Conservation (phyloP, 2,888 invertebrate genomes). For the Parnassius smintheus region DNA sequence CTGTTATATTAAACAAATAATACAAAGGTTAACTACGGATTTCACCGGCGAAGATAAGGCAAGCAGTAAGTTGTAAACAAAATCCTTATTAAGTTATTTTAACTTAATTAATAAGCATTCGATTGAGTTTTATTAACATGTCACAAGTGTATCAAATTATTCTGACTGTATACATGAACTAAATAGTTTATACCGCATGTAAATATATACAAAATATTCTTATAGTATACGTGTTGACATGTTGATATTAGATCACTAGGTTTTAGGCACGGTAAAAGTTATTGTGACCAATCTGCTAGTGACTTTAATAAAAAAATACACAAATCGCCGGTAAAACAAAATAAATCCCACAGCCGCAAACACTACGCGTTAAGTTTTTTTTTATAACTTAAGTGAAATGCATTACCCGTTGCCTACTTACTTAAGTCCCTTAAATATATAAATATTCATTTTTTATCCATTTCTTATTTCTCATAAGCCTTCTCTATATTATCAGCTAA, state of each 20-base stretch:
- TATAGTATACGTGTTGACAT: background rate
- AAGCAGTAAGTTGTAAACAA: background rate
- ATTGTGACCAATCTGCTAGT: background rate
- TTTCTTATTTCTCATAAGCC: constrained; percentile 9
- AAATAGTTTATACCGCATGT: constrained; percentile 7
- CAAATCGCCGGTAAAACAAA: constrained; percentile 32
- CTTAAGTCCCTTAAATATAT: constrained; percentile 34
- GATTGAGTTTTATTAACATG: background rate
- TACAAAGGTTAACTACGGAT: constrained; percentile 12
- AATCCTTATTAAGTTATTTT: background rate
- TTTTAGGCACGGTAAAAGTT: background rate
- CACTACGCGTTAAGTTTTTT: constrained; percentile 32
- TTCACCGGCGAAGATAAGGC: constrained; percentile 20
- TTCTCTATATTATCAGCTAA: constrained; percentile 14
- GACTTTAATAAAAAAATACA: background rate
- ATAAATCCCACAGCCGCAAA: constrained; percentile 45
- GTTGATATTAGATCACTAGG: background rate
- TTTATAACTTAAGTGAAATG: constrained; percentile 46
- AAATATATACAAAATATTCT: constrained; percentile 10
- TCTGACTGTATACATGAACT: constrained; percentile 4
- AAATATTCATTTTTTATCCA: constrained; percentile 31
- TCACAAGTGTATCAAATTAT: background rate
- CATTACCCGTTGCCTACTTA: constrained; percentile 54
- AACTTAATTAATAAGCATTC: background rate
- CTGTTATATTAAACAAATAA: constrained; percentile 8